Evolutionary conservation across 2,113 vertebrate species (phyloP), one percentile per base, ranked within the genome.

Genomic region (Gallinago media): DNA sequence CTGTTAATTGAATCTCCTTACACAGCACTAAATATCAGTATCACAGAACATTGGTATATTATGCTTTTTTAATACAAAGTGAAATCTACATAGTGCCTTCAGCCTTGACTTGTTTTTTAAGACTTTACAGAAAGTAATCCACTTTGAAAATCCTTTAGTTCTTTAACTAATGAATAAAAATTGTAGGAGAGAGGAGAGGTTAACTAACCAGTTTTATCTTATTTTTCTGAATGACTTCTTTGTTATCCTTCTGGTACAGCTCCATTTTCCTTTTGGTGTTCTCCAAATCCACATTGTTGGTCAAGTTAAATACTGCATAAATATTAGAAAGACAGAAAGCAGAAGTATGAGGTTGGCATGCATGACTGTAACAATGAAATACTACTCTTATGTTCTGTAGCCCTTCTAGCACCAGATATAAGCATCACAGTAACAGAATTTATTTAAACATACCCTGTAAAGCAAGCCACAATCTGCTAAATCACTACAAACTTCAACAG

Each of bases 141-240:
- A 31, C 66, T 16, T 85, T 2, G 4, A 94, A 97, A 85, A 70
- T 56, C 81, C 54, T 88, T 80, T 73, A 46, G 80, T 92, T 90
- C 56, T 78, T 94, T 66, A 76, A 79, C 46, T 68, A 84, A 52
- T 8, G 26, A 94, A 80, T 77, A 94, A 67, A 92, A 87, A 80
- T 42, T 56, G 67, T 11, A 87, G 27, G 54, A 67, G 36, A 92
- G 66, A 31, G 59, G 56, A 62, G 49, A 94, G 95, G 96, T 78
- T 87, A 91, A 98, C 98, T 94, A 89, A 99, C 99, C 98, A 99
- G 97, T 95, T 99, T 99, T 94, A 98, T 98, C 94, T 99, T 99
- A 97, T 99, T 99, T 98, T 93, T 99, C 98, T 99, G 99, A 98
- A 99, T 99, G 80, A 99, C 88, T 94, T 99, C 99, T 98, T 98